phyloP scores from a whole-genome alignment of 2,888 invertebrate species.

The Melieria picta region DNA sequence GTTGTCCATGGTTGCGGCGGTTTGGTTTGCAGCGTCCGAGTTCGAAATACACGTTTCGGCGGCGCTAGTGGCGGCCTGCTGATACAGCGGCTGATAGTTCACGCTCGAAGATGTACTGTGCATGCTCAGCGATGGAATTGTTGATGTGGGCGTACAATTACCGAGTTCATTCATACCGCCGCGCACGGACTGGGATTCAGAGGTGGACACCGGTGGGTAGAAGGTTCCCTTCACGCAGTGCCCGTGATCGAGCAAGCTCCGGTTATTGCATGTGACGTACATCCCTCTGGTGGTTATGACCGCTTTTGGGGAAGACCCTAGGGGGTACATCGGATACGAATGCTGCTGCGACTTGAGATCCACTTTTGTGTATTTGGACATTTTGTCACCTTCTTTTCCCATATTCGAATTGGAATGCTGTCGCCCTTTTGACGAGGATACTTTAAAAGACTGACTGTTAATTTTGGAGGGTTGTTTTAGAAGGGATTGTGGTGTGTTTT shows the following conservation, averaged over 20 bases:
- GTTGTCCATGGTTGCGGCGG: conserved; percentile 33
- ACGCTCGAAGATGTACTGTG: background rate
- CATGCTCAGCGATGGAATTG: background rate
- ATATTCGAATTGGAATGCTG: conserved; percentile 14
- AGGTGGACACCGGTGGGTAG: conserved; percentile 87
- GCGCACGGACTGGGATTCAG: conserved; percentile 17
- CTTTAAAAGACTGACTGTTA: conserved; percentile 6
- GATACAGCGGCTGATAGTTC: conserved; percentile 17
- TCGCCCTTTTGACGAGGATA: conserved; percentile 13
- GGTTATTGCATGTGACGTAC: conserved; percentile 85
- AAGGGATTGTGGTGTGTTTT: conserved; percentile 33
- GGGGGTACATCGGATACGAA: conserved; percentile 55
- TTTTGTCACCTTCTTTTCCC: conserved; percentile 24
- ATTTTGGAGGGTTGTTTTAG: conserved; percentile 39
- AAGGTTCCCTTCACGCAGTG: conserved; percentile 89
- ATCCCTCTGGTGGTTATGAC: conserved; percentile 87
- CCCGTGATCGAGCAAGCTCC: conserved; percentile 82
- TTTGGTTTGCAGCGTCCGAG: conserved; percentile 15
- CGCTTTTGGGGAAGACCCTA: conserved; percentile 67
- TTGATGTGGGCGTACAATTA: conserved; percentile 16
- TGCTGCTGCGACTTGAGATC: conserved; percentile 35
- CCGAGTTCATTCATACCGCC: background rate
- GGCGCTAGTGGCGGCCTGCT: background rate
- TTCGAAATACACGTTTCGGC: conserved; percentile 2
- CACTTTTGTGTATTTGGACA: conserved; percentile 13